Base-by-base conservation (phyloP, 2,113 vertebrate species). In the Solea solea region DNA sequence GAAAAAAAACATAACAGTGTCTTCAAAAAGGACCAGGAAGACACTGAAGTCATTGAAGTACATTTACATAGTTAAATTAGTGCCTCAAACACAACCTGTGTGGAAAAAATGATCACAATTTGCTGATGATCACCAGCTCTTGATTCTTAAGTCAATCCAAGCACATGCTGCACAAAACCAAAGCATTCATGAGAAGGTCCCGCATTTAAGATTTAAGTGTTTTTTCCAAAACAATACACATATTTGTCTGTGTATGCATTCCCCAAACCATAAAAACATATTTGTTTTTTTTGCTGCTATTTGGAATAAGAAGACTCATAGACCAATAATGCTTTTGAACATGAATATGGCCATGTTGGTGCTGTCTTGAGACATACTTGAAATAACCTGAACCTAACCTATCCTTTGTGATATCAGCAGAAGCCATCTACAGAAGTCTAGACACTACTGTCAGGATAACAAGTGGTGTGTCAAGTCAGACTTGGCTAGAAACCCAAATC, bases 1-100 rank as follows among this genome's bases (percentile, higher is more conserved):
- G 44, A 76, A 40, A 42, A 42, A 52, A 75, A 10, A 80, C 58
- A 78, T 9, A 50, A 71, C 40, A 73, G 44, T 44, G 71, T 80
- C 39, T 74, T 87, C 25, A 78, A 73, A 21, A 58, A 54, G 51
- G 51, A 69, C 12, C 14, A 72, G 73, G 58, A 76, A 72, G 64
- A 56, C 50, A 58, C 39, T 14, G 2, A 11, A 64, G 11, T 8
- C 6, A 46, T 44, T 27, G n/a, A 63, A 25, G 46, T 16, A 49
- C 64, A 72, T 50, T 21, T 13, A 62, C 9, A 60, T n/a, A 5
- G 16, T 51, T 54, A 60, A 58, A 21, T 27, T 25, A 46, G 28
- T 39, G 10, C 13, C 45, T 21, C 21, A 5, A 45, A 76, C 34
- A 48, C 44, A 46, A 46, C 21, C 21, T 21, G 21, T 21, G 21